Base-by-base conservation (phyloP, 2,888 invertebrate genomes). In the Drosophila multiciliata region DNA sequence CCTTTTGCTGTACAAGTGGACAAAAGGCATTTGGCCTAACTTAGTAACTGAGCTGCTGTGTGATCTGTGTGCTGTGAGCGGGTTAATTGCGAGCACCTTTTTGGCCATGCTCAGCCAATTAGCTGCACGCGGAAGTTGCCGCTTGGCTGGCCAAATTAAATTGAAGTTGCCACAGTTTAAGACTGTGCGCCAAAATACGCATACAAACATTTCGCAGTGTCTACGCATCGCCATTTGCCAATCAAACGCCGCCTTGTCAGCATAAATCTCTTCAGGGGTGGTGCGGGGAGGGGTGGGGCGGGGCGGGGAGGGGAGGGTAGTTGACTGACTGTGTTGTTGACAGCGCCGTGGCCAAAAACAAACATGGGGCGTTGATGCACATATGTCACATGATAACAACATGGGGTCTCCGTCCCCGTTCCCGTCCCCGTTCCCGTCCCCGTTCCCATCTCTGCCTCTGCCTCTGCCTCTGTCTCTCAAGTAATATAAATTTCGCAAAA, bases 381-480 rank as follows among this genome's bases (percentile, higher is more conserved):
- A 91, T 91, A 91, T 88, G 91, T 88, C 87, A 88, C 91, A 83
- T 74, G 89, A 78, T 90, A 90, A 91, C 90, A 91, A 91, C 90
- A 90, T 86, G 91, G 70, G 80, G 80, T 63, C 62, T 20, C 45
- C 45, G 12, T 26, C 48, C 75, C n/a, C 12, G 26, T 12, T 36
- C 9, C 11, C 3, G 40, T 11, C 23, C 8, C 50, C 76, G 75
- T 73, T 82, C 79, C 48, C 2, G 32, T 26, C 2, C 81, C 23
- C 63, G 23, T 23, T 2, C 2, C 50, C 76, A 73, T 72, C 85
- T 79, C 53, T 2, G 32, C 78, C 23, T 26, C 15, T 20, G 7
- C 12, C 12, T 3, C 45, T 15, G 40, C 75, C 78, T 74, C 85
- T 87, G 76, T 61, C 76, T 54, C 63, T 49, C 66, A 66, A 74